These are phyloP conservation scores for Nephrotoma flavescens DNA, from an alignment of 2,888 invertebrate genomes.

Conservation along the genomic window DNA sequence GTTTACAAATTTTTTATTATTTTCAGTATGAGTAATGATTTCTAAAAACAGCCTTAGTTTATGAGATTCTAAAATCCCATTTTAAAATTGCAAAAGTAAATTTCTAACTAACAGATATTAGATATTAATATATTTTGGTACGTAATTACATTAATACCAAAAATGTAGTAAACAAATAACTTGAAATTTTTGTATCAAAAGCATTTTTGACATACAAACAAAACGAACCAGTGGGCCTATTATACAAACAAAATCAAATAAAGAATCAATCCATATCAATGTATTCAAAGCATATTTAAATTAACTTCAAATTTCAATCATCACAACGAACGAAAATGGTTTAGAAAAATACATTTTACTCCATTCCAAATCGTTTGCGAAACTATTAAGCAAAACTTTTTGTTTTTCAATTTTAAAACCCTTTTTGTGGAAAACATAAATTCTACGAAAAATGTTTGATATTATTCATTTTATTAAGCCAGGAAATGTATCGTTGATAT, in stretches of 20 bases:
- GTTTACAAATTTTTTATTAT: too few relatives aligned
- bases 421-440: neutral
- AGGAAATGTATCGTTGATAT: too few relatives aligned
- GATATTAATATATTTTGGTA: too few relatives aligned
- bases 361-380: neutral
- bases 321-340: neutral
- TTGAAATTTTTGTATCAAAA: neutral
- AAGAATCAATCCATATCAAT: neutral
- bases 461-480: too few relatives aligned
- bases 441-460: neutral
- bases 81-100: too few relatives aligned
- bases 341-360: neutral
- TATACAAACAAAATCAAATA: neutral
- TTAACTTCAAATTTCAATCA: neutral
- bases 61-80: too few relatives aligned
- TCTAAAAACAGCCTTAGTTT: too few relatives aligned
- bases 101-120: too few relatives aligned
- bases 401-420: neutral
- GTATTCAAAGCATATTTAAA: neutral
- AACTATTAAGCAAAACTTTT: neutral
- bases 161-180: neutral
- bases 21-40: too few relatives aligned
- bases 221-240: neutral
- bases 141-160: too few relatives aligned
- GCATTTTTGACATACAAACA: neutral